Evolutionary conservation across 2,888 invertebrate genomes (phyloP), one percentile per base, ranked within the genome.

Genomic region (Cantharis flavilabris): DNA sequence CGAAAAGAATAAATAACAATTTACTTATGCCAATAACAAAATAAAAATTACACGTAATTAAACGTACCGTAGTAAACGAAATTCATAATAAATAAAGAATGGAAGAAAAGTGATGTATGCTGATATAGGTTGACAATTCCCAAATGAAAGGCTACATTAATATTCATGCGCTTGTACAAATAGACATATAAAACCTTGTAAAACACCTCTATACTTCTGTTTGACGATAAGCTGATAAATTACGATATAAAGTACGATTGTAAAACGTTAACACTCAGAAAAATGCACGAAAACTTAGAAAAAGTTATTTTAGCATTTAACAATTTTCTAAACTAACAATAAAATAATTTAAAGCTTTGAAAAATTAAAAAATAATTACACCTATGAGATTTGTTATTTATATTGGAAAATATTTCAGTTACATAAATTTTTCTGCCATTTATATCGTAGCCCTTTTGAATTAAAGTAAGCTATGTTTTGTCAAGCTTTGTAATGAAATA

Each of bases 141-240:
- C 83, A 80, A 82, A 83, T 81, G 82, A 82, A 81, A 81, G 80
- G 75, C 75, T 78, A 80, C 81, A 84, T 84, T 84, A 84, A 84
- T 83, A 84, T 84, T 84, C 84, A 84, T 84, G 82, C 80, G 77
- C 78, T 82, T 82, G 81, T 83, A 82, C 81, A 84, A 81, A 83
- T 82, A 83, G 83, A 80, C 82, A 83, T 82, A 83, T 84, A 84
- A 82, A 80, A 81, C 81, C 82, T 83, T 83, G 83, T 83, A 83
- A 83, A 83, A 83, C 83, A 84, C 83, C 83, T 82, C 83, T 82
- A 65, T 76, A 80, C 78, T 80, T 49, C 49, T 80, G 78, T 75
- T 67, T 80, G 76, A 76, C 75, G 77, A 69, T 71, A 67, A 20
- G 67, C 72, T 70, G 70, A 71, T 75, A 75, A 26, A 70, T 69